phyloP scores from a whole-genome alignment of 2,888 invertebrate genomes.

The Griposia aprilina region DNA sequence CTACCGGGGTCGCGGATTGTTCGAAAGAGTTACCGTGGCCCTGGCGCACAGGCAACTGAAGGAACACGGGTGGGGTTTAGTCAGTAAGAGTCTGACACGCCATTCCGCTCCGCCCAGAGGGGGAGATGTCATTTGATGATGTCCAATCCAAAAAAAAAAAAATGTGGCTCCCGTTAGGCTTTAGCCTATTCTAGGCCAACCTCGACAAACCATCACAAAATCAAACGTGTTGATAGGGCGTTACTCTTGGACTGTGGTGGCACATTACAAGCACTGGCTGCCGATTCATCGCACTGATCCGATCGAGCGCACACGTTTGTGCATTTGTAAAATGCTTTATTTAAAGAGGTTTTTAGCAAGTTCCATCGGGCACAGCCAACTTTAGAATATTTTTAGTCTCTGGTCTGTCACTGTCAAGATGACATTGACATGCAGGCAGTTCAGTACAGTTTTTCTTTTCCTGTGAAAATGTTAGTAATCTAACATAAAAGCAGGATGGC shows the following conservation, averaged over 20 bases:
- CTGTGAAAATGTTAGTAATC: not conserved
- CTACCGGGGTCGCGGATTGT: too few species aligned
- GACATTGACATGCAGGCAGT: slow-evolving; percentile 15
- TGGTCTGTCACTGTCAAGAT: slow-evolving; percentile 17
- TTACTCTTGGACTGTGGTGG: not conserved
- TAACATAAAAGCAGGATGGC: slow-evolving; percentile 30
- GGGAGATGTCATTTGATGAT: too few species aligned
- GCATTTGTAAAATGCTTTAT: too few species aligned
- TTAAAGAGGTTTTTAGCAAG: not conserved
- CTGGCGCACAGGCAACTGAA: too few species aligned
- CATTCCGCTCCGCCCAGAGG: too few species aligned
- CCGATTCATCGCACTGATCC: not conserved
- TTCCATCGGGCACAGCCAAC: not conserved
- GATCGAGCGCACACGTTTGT: not conserved
- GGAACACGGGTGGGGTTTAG: too few species aligned
- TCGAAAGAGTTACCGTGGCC: too few species aligned
- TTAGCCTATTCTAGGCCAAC: not conserved
- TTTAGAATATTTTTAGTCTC: not conserved
- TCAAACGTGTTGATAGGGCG: not conserved
- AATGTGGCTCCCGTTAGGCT: not conserved
- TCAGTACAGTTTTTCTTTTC: not conserved
- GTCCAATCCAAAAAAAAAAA: too few species aligned
- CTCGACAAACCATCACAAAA: not conserved
- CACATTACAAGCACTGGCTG: not conserved
- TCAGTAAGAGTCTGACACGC: too few species aligned